Evolutionary conservation across 2,888 invertebrate species (phyloP).

Genomic region (Omphaloscelis lunosa): DNA sequence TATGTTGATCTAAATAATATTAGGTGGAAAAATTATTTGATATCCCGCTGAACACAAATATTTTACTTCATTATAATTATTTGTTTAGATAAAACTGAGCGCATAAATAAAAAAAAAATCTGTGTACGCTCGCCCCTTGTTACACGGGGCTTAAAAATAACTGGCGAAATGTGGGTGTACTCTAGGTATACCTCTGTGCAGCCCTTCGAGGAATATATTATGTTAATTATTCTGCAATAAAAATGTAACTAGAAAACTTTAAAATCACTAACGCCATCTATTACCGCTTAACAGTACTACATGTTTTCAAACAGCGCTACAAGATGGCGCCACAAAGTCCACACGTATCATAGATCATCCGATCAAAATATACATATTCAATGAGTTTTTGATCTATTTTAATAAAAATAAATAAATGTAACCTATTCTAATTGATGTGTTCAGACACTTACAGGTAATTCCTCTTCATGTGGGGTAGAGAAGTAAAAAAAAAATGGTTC

Average conservation of each 20-base stretch:
- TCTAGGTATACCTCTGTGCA: not conserved
- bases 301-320: not conserved
- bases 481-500: slow-evolving; percentile 48
- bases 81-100: not conserved
- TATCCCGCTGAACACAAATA: not conserved
- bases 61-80: not conserved
- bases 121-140: not conserved
- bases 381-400: slow-evolving; percentile 70
- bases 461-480: slow-evolving; percentile 55
- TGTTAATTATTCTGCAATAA: not conserved
- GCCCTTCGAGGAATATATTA: not conserved
- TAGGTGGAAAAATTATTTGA: not conserved
- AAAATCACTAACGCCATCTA: slow-evolving; percentile 25
- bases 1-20: not conserved
- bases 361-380: slow-evolving; percentile 57
- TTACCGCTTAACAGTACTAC: not conserved
- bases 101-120: not conserved
- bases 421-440: slow-evolving; percentile 74
- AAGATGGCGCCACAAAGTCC: slow-evolving; percentile 31
- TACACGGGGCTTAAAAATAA: not conserved
- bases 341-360: slow-evolving; percentile 26
- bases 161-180: not conserved
- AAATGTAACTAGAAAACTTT: not conserved
- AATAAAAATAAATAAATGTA: slow-evolving; percentile 62
- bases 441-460: slow-evolving; percentile 74